phyloP scores from a whole-genome alignment of 1,140 invertebrate species.

The Leptinotarsa texana region DNA sequence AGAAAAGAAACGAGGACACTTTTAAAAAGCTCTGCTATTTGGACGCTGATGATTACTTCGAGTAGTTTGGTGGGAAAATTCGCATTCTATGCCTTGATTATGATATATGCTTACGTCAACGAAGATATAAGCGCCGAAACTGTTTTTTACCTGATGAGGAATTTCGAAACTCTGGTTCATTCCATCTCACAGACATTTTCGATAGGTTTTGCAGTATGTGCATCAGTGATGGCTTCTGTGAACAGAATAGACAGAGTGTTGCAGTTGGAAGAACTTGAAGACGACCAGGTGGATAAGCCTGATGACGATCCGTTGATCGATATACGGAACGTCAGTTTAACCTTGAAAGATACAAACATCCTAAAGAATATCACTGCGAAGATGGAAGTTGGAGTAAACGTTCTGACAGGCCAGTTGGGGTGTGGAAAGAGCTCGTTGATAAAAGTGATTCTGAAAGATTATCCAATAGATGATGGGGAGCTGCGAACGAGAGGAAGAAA shows the following conservation, averaged over 20 bases:
- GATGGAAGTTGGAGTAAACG: conserved; percentile 64
- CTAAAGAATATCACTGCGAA: conserved; percentile 61
- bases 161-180: conserved; percentile 29
- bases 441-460: conserved; percentile 71
- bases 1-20: conserved; percentile 38
- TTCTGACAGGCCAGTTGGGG: conserved; percentile 78
- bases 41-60: conserved; percentile 24
- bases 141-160: conserved; percentile 38
- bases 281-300: conserved; percentile 21
- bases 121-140: conserved; percentile 32
- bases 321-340: conserved; percentile 27
- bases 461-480: conserved; percentile 65
- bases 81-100: conserved; percentile 36
- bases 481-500: conserved; percentile 69
- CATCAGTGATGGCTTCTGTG: conserved; percentile 53
- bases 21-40: conserved; percentile 27
- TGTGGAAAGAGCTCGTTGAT: conserved; percentile 80
- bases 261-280: conserved; percentile 36
- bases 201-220: conserved; percentile 59
- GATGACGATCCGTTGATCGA: conserved; percentile 26
- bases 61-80: conserved; percentile 33
- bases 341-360: conserved; percentile 53
- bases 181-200: conserved; percentile 32
- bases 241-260: conserved; percentile 43
- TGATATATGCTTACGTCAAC: conserved; percentile 32